These are phyloP conservation scores for Aquatica leii DNA, from an alignment of 2,888 invertebrate species.

Conservation along the genomic window DNA sequence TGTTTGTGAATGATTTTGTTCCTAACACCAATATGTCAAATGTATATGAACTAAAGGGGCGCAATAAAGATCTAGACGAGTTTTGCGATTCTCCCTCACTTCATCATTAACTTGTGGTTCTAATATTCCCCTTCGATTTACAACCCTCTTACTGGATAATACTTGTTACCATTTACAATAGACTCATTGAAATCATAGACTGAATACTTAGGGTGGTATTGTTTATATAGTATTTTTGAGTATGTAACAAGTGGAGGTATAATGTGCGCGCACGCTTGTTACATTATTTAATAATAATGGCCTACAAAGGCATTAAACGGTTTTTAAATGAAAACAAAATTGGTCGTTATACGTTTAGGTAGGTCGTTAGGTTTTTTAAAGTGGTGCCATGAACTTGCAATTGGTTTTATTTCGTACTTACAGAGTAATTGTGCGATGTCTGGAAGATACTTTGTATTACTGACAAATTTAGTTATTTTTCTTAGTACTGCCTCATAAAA, in stretches of 20 bases:
- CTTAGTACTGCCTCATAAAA: too few species aligned
- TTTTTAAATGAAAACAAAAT: neutral
- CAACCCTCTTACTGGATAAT: conserved; percentile 27
- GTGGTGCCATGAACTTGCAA: too few species aligned
- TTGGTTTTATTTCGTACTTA: too few species aligned
- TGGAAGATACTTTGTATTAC: too few species aligned
- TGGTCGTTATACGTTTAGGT: too few species aligned
- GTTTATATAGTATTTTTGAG: conserved; percentile 26
- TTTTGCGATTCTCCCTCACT: conserved; percentile 13
- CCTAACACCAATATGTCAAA: conserved; percentile 6
- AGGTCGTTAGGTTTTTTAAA: too few species aligned
- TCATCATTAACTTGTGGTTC: conserved; percentile 23
- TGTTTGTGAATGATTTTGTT: neutral
- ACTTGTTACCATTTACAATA: conserved; percentile 29
- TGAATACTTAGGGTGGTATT: conserved; percentile 25
- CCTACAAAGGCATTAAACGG: neutral
- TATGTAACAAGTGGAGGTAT: conserved; percentile 22
- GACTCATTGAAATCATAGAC: conserved; percentile 22
- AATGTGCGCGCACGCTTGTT: conserved; percentile 8
- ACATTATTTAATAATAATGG: conserved; percentile 9
- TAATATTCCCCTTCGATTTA: conserved; percentile 33
- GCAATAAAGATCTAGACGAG: conserved; percentile 1
- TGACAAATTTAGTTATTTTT: too few species aligned
- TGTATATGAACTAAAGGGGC: neutral
- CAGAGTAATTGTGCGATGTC: too few species aligned